Conservation (phyloP, 53 echinoderm and acorn worm genomes). For the Holothuria scabra region DNA sequence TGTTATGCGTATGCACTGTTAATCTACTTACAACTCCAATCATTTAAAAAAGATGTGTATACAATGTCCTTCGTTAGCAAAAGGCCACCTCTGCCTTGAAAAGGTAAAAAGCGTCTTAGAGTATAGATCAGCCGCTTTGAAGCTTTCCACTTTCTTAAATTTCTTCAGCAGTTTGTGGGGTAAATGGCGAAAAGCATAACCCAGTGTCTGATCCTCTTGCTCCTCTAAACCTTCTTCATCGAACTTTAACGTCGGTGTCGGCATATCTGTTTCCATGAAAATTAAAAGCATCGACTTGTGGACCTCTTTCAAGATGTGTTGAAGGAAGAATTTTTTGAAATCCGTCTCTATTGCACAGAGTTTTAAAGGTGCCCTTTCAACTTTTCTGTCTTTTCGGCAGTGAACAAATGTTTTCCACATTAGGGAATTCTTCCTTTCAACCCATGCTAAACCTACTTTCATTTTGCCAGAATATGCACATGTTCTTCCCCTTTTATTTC, state of each 20-base stretch:
- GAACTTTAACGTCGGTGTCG: not conserved
- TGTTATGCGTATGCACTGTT: not conserved
- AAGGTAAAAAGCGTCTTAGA: not conserved
- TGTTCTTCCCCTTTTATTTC: not conserved
- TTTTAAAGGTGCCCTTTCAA: not conserved
- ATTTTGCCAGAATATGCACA: not conserved
- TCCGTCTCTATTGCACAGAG: not conserved
- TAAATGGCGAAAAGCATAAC: not conserved
- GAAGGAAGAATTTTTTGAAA: not conserved
- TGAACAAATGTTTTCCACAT: conserved; percentile 14
- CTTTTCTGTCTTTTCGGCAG: not conserved
- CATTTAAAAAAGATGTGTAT: not conserved
- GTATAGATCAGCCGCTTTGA: not conserved
- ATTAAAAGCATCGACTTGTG: not conserved
- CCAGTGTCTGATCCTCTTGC: not conserved
- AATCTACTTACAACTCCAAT: not conserved
- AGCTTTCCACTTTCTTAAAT: not conserved
- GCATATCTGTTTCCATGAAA: not conserved
- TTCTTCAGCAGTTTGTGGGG: not conserved
- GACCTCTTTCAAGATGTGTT: too few species aligned
- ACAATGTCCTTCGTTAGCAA: not conserved
- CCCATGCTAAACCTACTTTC: not conserved
- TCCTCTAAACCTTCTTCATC: not conserved
- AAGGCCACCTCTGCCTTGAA: not conserved
- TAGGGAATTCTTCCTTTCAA: not conserved